These are phyloP conservation scores for Luscinia luscinia DNA, from an alignment of 2,797 vertebrate species.

Conservation along the genomic window DNA sequence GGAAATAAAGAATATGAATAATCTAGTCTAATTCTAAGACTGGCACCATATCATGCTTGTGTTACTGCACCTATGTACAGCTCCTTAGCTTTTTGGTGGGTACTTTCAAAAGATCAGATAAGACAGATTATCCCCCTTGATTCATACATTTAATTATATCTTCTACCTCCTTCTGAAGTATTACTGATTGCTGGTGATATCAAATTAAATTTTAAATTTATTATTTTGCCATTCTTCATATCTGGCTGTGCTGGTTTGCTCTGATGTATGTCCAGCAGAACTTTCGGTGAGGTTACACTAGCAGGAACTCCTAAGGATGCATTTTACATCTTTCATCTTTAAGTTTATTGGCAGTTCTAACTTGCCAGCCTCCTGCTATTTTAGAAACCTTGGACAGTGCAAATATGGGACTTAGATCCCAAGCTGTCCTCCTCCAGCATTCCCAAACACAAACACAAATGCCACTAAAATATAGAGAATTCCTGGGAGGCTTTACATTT, in stretches of 20 bases:
- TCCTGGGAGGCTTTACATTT: background rate
- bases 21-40: background rate
- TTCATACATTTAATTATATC: background rate
- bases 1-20: background rate
- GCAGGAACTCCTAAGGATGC: background rate
- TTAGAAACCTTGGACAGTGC: background rate
- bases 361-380: background rate
- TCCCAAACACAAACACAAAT: background rate
- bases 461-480: background rate
- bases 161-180: background rate
- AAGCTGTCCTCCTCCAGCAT: background rate
- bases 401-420: background rate
- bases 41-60: background rate
- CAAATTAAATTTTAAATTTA: background rate
- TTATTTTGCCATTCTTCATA: background rate
- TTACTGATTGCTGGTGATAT: background rate
- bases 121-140: background rate
- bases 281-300: background rate
- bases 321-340: background rate
- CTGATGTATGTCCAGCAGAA: background rate
- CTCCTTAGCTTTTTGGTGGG: background rate
- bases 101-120: background rate
- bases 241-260: background rate
- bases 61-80: background rate
- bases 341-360: background rate